Base-by-base conservation (phyloP, 2,888 invertebrate species). In the Drosophila neotestacea region DNA sequence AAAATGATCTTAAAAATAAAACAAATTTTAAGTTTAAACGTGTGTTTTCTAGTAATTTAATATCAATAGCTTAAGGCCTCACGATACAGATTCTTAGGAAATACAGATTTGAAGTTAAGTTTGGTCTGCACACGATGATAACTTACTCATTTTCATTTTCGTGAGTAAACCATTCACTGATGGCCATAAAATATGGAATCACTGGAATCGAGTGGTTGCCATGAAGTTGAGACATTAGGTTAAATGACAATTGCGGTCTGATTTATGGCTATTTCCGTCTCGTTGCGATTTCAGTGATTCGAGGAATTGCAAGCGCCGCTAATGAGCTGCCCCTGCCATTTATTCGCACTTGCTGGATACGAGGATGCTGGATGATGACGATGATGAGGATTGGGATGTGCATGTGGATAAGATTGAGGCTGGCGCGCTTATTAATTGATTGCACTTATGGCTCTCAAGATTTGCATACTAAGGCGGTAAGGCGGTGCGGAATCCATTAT, bases 241-340 rank as follows among this genome's bases (percentile, higher is more conserved):
- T 81, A 87, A 81, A 82, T 85, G 83, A 85, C 87, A 83, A 83
- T 83, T 79, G 72, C 50, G 68, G 4, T 54, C 69, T 91, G 91
- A 90, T 91, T 90, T 91, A 91, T 90, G 69, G 70, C 80, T 81
- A 90, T 91, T 91, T 91, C 91, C 91, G 91, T 90, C 90, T 88
- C 88, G 77, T 80, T 91, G 90, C 88, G 82, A 91, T 81, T 88
- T 80, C 89, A 90, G 85, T 90, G 91, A 91, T 88, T 91, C 91
- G 89, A 78, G 81, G 90, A 90, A 91, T 90, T 85, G 87, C 85
- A 89, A 90, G 91, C 91, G 91, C 90, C 90, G 88, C 89, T 86
- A 82, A 87, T 89, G 88, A 84, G 82, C 84, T 78, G 78, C 82
- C 81, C 81, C 75, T 67, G 83, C 67, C 79, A 71, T 70, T 74